Evolutionary conservation across 1,140 invertebrate species (phyloP).

Genomic region (Philotrypesis tridentata): DNA sequence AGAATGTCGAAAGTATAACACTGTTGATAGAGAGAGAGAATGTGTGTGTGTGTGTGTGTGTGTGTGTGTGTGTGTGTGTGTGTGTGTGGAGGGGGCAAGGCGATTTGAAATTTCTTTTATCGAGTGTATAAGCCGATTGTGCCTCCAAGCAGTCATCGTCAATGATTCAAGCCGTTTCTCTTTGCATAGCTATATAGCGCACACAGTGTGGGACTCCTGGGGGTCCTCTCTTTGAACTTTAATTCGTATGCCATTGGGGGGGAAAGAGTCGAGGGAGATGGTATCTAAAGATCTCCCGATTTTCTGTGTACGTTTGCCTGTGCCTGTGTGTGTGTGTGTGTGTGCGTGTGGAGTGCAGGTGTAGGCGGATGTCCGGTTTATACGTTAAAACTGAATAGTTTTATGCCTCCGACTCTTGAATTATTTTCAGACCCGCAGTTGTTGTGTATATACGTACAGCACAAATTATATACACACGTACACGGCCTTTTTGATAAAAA

Average conservation of each 20-base stretch:
- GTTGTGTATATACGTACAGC: no score
- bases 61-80: no score
- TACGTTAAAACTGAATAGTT: slow-evolving; percentile 21
- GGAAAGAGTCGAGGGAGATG: background rate
- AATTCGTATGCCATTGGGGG: no score
- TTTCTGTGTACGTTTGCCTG: no score
- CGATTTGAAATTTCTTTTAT: slow-evolving; percentile 25
- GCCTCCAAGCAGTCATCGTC: background rate
- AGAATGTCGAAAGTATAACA: slow-evolving; percentile 46
- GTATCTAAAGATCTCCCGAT: slow-evolving; percentile 26
- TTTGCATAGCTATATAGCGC: no score
- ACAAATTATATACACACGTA: no score
- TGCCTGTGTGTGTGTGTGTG: background rate
- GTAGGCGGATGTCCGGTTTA: slow-evolving; percentile 36
- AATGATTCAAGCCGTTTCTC: background rate
- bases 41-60: no score
- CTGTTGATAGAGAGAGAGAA: no score
- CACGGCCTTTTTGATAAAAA: no score
- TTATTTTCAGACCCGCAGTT: no score
- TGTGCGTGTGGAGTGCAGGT: no score
- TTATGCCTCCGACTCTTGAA: background rate
- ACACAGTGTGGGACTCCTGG: background rate
- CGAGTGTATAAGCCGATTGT: background rate
- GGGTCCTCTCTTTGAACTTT: slow-evolving; percentile 1
- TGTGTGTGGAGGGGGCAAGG: no score